Evolutionary conservation across 1,140 invertebrate genomes (phyloP), one percentile per base, ranked within the genome.

Genomic region (Drosophila serrata): DNA sequence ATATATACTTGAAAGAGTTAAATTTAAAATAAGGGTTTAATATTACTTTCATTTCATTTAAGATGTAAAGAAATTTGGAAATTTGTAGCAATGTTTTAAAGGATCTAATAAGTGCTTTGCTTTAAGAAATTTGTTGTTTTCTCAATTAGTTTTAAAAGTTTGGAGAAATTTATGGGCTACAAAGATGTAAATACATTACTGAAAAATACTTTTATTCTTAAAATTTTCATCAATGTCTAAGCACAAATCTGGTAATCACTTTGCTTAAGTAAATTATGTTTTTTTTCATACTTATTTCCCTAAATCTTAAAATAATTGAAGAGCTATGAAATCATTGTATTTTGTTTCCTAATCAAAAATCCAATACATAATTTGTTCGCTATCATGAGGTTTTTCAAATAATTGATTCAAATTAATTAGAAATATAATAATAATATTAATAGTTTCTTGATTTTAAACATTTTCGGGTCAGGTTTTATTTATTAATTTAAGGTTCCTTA

Each of bases 1-100:
- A 67, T 24, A 40, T 39, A n/a, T n/a, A n/a, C 61, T 31, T 48
- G 55, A 72, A 64, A 79, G 37, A 39, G 33, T 46, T 43, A 35
- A 48, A 62, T 42, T 33, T 51, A 24, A 69, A 69, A 43, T 55
- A 33, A 53, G n/a, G 31, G 19, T 27, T 33, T 35, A 68, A 22
- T 24, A 24, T 31, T 49, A 2, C 1, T 31, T 31, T 31, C 12
- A 12, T 17, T 3, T 7, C 17, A 49, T 12, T 31, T 12, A 49
- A 31, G 4, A 2, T 49, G 2, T 49, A 17, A 1, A 17, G 3
- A n/a, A n/a, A n/a, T 3, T n/a, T n/a, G n/a, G n/a, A n/a, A n/a
- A n/a, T n/a, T n/a, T n/a, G n/a, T n/a, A n/a, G n/a, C n/a, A n/a
- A n/a, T n/a, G n/a, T n/a, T n/a, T n/a, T n/a, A n/a, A n/a, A n/a